Evolutionary conservation across 2,797 vertebrate genomes (phyloP).

Genomic region (Galagoides demidoff): DNA sequence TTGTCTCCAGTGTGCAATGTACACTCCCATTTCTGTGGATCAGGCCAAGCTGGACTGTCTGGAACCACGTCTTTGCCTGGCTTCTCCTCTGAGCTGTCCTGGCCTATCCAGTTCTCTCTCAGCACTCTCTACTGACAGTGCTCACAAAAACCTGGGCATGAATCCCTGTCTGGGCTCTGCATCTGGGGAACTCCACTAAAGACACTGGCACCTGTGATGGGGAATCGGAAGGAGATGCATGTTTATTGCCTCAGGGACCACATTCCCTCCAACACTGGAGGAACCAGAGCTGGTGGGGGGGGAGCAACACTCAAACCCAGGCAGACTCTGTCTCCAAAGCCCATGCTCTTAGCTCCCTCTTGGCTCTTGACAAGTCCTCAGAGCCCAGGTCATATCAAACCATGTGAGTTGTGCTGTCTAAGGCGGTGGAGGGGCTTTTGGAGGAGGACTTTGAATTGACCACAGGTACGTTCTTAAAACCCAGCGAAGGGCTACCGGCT

Average conservation of each 20-base stretch:
- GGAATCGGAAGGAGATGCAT: rapidly evolving
- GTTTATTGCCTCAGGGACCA: rapidly evolving
- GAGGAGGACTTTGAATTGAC: neutral
- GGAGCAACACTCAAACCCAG: too few species aligned
- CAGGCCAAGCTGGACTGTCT: neutral
- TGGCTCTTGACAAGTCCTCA: rapidly evolving
- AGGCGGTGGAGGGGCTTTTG: neutral
- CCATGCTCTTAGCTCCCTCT: neutral
- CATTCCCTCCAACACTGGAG: too few species aligned
- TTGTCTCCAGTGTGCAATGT: neutral
- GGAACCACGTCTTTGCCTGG: rapidly evolving
- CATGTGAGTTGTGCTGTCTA: neutral
- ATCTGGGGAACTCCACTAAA: neutral
- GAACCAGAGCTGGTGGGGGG: neutral
- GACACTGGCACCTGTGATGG: neutral
- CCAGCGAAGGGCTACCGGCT: neutral
- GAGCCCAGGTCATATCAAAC: neutral
- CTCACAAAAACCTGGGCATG: neutral
- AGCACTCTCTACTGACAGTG: neutral
- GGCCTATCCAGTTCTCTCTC: neutral
- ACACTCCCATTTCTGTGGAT: neutral
- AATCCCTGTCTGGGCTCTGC: neutral
- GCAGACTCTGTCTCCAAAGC: neutral
- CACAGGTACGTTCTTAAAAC: rapidly evolving
- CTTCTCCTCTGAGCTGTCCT: neutral